Base-by-base conservation (phyloP, 2,113 vertebrate genomes). In the Tautogolabrus adspersus region DNA sequence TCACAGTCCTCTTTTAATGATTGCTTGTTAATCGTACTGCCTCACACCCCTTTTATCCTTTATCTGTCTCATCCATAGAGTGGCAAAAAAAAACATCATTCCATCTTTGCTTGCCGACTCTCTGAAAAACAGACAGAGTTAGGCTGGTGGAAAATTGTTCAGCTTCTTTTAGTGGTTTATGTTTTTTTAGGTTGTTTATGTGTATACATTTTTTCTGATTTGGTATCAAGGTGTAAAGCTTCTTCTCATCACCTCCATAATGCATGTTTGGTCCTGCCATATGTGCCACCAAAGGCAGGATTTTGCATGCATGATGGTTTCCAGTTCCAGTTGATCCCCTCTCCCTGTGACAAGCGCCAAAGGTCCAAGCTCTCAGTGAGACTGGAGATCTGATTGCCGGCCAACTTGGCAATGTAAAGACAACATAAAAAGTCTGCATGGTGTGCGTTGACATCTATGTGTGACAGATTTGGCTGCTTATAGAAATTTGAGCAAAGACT, bases 291-390 rank as follows among this genome's bases (percentile, higher is more conserved):
- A 78, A 75, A 83, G 65, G 80, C 52, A 42, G 75, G 74, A 84
- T 89, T 92, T 82, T 79, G 49, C 73, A 88, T 84, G 63, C 82
- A 71, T 61, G 65, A 52, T 34, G 15, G 69, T 55, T 83, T 82
- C 82, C 82, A 89, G 79, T 86, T 80, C 83, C 54, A 65, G 83
- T 71, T 90, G 81, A 89, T 87, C 77, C 70, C 57, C 57, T 68
- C 73, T 77, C 66, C 62, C 58, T 13, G 57, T 84, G 76, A 82
- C 61, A 26, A 61, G 34, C 69, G 69, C 66, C 68, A 87, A 88
- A 90, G 76, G 82, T 87, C 88, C 79, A 70, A 66, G 72, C 42
- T 86, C 73, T 81, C 77, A 75, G 75, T 52, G 42, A 87, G 67
- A 75, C 67, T 30, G 22, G 81, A 85, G 69, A 72, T 76, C 65